Evolutionary conservation across 2,113 vertebrate genomes (phyloP).

Genomic region (Chamaea fasciata): DNA sequence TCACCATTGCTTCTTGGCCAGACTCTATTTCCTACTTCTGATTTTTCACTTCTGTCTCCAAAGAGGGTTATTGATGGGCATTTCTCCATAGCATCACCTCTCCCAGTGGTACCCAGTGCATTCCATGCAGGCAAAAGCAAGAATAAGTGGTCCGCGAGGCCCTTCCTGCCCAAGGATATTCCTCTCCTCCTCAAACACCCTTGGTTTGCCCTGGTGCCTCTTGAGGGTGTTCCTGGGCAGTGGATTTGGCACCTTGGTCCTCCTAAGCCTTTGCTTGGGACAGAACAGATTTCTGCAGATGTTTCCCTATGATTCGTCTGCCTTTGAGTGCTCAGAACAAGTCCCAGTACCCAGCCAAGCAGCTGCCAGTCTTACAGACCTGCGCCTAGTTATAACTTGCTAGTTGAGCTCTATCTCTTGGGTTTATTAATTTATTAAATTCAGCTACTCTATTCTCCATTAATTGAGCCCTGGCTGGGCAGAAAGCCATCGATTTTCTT

Average conservation of each 20-base stretch:
- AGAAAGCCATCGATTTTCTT: not conserved
- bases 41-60: not conserved
- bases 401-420: not conserved
- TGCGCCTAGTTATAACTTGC: not conserved
- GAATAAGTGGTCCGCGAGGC: not conserved
- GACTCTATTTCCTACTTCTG: not conserved
- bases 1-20: not conserved
- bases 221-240: not conserved
- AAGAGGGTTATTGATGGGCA: not conserved
- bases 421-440: not conserved
- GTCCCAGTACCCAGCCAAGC: not conserved
- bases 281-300: not conserved
- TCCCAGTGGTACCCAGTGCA: fast-evolving
- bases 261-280: not conserved
- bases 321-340: not conserved
- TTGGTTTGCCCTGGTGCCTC: not conserved
- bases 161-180: not conserved
- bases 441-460: not conserved
- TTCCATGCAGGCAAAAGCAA: not conserved
- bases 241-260: not conserved
- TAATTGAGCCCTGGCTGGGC: not conserved
- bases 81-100: not conserved
- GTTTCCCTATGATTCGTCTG: not conserved
- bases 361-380: not conserved
- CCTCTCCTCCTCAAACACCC: not conserved